Evolutionary conservation across 2,797 vertebrate genomes (phyloP).

Genomic region (Malurus leucopterus): DNA sequence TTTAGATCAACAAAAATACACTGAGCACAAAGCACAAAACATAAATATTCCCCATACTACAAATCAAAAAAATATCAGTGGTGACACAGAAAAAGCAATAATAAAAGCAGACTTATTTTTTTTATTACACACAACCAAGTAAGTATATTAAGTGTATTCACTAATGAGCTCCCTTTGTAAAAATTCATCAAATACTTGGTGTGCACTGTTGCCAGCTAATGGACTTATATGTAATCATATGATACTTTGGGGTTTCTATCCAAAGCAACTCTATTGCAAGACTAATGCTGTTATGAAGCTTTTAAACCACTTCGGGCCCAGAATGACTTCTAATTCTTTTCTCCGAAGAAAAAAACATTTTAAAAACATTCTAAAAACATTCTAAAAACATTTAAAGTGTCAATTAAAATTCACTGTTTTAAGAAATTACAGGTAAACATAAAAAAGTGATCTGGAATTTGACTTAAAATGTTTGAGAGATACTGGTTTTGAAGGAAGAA

Average conservation of each 20-base stretch:
- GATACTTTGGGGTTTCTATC: not conserved
- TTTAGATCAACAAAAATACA: not conserved
- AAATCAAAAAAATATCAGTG: not conserved
- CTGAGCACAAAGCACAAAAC: not conserved
- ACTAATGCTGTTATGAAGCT: not conserved
- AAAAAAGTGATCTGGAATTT: not conserved
- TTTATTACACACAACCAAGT: not conserved
- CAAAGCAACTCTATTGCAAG: not conserved
- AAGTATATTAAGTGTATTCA: not conserved
- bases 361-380: too few species aligned
- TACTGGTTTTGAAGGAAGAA: not conserved
- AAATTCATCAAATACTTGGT: not conserved
- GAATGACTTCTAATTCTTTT: not conserved
- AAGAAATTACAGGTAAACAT: not conserved
- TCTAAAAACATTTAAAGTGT: not conserved
- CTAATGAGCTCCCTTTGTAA: not conserved
- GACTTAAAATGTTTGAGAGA: not conserved
- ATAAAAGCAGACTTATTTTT: not conserved
- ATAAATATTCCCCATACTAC: not conserved
- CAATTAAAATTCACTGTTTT: not conserved
- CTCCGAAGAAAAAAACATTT: not conserved
- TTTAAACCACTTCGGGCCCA: not conserved
- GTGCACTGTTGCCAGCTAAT: not conserved
- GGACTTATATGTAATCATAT: not conserved
- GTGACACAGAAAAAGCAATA: not conserved